phyloP scores from a whole-genome alignment of 2,797 vertebrate genomes.

The Amblyraja radiata region DNA sequence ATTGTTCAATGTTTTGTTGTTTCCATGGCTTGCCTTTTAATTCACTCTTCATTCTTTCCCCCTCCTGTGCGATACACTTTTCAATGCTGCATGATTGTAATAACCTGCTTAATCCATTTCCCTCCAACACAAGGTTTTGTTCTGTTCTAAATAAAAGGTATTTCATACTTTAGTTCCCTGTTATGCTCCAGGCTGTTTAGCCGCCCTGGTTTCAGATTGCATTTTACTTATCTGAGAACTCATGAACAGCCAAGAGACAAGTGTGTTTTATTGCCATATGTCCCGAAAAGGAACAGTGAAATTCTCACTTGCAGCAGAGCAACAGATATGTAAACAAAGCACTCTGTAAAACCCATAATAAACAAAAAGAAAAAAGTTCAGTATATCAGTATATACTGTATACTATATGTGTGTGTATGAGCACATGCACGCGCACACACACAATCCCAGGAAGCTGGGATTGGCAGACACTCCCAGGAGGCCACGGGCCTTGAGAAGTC shows the following conservation, averaged over 20 bases:
- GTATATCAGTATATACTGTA: too few species aligned
- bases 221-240: neutral
- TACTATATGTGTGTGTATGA: too few species aligned
- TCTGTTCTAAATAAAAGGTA: neutral
- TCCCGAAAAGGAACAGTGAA: too few species aligned
- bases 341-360: too few species aligned
- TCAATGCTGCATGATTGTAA: neutral
- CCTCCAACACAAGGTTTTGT: neutral
- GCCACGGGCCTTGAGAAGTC: too few species aligned
- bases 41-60: neutral
- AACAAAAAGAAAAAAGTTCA: too few species aligned
- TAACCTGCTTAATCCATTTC: slow-evolving; percentile 14
- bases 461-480: too few species aligned
- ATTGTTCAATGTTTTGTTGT: neutral
- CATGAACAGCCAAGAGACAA: neutral
- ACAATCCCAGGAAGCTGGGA: too few species aligned
- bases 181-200: neutral
- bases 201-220: neutral
- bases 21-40: neutral
- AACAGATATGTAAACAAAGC: too few species aligned
- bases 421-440: too few species aligned
- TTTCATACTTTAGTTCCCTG: slow-evolving; percentile 7
- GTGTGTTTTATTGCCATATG: too few species aligned
- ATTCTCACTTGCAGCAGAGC: too few species aligned
- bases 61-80: neutral